These are phyloP conservation scores for Psylliodes chrysocephalus DNA, from an alignment of 2,888 invertebrate genomes.

Conservation along the genomic window DNA sequence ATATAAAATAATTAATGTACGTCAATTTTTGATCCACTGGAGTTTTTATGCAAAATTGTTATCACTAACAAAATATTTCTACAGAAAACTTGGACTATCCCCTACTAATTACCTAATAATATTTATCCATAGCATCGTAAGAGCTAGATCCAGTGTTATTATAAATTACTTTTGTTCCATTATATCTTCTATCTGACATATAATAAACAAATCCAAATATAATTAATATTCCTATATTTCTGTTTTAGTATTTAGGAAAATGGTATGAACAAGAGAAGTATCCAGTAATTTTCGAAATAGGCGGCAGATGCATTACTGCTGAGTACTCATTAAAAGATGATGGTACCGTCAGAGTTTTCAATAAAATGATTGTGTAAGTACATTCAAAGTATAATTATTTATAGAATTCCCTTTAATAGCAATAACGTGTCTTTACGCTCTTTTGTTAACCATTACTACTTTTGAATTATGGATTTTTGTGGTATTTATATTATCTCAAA, in stretches of 20 bases:
- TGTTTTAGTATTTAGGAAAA: slow-evolving; percentile 29
- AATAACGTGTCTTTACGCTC: too few species aligned
- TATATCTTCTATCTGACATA: background rate
- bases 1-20: too few species aligned
- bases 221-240: background rate
- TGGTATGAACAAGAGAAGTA: slow-evolving; percentile 30
- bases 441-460: too few species aligned
- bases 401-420: background rate
- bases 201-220: background rate
- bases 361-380: slow-evolving; percentile 19
- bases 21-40: too few species aligned
- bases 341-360: slow-evolving; percentile 24
- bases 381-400: background rate
- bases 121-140: too few species aligned
- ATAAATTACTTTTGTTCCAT: background rate
- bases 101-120: too few species aligned
- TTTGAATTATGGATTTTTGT: too few species aligned
- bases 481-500: slow-evolving; percentile 1
- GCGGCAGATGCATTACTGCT: slow-evolving; percentile 26
- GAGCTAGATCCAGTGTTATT: too few species aligned
- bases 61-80: background rate
- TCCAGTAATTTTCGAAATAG: slow-evolving; percentile 25
- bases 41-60: too few species aligned
- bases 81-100: too few species aligned
- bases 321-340: slow-evolving; percentile 24